Evolutionary conservation across 2,797 vertebrate species (phyloP).

Genomic region (Sebastes itinus): DNA sequence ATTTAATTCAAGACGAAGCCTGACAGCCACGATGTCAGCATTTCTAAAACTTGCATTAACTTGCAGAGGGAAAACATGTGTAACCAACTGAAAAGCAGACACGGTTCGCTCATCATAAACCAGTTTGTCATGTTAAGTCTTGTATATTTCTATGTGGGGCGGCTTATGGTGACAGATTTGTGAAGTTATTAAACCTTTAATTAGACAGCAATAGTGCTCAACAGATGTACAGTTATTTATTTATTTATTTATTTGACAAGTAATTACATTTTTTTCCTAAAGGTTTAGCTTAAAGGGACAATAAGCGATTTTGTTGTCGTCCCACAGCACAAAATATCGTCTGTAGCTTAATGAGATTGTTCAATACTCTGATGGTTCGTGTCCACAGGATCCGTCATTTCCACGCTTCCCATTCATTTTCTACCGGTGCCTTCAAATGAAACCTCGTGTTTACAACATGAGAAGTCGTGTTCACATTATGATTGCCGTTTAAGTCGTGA

Average conservation of each 20-base stretch:
- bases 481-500: too few relatives aligned
- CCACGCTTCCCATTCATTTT: too few relatives aligned
- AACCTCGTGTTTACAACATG: too few relatives aligned
- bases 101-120: not conserved
- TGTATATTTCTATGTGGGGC: not conserved
- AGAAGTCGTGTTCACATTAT: too few relatives aligned
- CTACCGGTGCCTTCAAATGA: too few relatives aligned
- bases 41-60: not conserved
- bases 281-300: not conserved
- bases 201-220: slow-evolving; percentile 6
- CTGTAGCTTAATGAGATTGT: not conserved
- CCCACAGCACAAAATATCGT: not conserved
- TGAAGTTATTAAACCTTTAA: not conserved
- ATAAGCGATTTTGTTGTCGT: not conserved
- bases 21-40: not conserved
- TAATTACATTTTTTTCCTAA: not conserved
- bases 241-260: not conserved
- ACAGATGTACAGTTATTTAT: not conserved
- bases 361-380: not conserved
- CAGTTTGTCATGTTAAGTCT: not conserved
- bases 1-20: not conserved
- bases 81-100: not conserved
- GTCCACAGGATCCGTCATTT: too few relatives aligned
- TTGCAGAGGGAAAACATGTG: not conserved
- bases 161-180: not conserved